Evolutionary conservation across 2,113 vertebrate species (phyloP).

Genomic region (Bufo gargarizans): DNA sequence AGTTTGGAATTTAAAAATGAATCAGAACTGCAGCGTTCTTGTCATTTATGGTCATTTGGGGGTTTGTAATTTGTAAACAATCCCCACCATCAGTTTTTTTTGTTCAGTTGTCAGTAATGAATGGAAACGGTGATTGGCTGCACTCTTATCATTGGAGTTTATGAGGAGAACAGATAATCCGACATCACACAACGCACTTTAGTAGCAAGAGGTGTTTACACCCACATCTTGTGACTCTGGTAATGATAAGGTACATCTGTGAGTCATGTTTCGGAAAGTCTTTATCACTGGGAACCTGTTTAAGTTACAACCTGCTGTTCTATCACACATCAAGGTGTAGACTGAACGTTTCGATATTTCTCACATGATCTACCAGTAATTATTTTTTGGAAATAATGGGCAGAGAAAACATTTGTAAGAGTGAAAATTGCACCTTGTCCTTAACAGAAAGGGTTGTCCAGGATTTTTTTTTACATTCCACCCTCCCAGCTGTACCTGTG

Average conservation of each 20-base stretch:
- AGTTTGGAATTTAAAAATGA: too few relatives aligned
- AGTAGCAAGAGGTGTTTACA: background rate
- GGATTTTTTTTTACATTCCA: too few relatives aligned
- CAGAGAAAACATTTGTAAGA: background rate
- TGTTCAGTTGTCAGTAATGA: background rate
- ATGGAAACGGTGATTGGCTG: background rate
- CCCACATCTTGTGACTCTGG: background rate
- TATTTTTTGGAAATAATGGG: background rate
- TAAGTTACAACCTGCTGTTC: background rate
- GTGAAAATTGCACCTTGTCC: background rate
- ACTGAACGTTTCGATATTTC: background rate
- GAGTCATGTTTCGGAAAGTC: conserved; percentile 3
- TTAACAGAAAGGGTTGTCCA: too few relatives aligned
- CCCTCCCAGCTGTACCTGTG: too few relatives aligned
- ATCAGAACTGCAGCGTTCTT: background rate
- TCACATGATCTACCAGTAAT: background rate
- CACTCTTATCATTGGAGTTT: background rate
- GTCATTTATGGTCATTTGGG: background rate
- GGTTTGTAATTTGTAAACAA: background rate
- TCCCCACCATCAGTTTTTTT: background rate
- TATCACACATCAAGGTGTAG: background rate
- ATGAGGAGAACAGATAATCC: background rate
- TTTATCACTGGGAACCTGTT: background rate
- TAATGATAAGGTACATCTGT: background rate
- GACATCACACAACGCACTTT: background rate